Evolutionary conservation across 2,888 invertebrate genomes (phyloP), one percentile per base, ranked within the genome.

Genomic region (Chaitophorus viminalis): DNA sequence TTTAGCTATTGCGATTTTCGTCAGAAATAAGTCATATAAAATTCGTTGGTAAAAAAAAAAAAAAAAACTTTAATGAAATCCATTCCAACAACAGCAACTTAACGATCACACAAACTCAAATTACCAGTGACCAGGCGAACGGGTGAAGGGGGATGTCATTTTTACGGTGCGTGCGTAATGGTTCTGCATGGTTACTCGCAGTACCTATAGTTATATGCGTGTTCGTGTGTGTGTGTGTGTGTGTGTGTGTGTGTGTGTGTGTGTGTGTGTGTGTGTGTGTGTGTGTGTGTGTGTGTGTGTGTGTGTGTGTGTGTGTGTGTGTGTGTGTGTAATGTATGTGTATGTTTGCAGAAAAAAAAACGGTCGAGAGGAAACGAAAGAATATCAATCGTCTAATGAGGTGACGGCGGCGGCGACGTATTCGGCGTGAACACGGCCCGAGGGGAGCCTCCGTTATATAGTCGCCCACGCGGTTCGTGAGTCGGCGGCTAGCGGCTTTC

Each of bases 91-190:
- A 17, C 29, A 31, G 52, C 17, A 18, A 65, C 36, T 81, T 81
- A 31, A 82, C 54, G 54, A 36, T 74, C n/a, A 18, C 25, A 18
- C 25, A 39, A 74, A 83, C 82, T 82, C 74, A 29, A 33, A 54
- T 60, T 83, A 60, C n/a, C 60, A 31, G 74, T 36, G 74, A 77
- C 52, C 60, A 0, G 17, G 29, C 11, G 52, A 25, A 60, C 1
- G 36, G 54, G 60, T 25, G 11, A 17, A 4, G n/a, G 29, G 46
- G 87, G 87, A 39, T 85, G 76, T 87, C 87, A 81, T 87, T 87
- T 87, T 87, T 87, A 87, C 87, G 87, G 87, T 87, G 60, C 74
- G 65, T 72, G 87, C 87, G 74, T 81, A 87, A 87, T 81, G 87
- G 87, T 87, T 81, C 60, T 65, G 87, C 86, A 87, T 79, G 86